A percentile compares a stretch with the other conserved stretches of the same genome.
phyloP scores from a whole-genome alignment of 2,797 vertebrate species.

The Euthynnus affinis region DNA sequence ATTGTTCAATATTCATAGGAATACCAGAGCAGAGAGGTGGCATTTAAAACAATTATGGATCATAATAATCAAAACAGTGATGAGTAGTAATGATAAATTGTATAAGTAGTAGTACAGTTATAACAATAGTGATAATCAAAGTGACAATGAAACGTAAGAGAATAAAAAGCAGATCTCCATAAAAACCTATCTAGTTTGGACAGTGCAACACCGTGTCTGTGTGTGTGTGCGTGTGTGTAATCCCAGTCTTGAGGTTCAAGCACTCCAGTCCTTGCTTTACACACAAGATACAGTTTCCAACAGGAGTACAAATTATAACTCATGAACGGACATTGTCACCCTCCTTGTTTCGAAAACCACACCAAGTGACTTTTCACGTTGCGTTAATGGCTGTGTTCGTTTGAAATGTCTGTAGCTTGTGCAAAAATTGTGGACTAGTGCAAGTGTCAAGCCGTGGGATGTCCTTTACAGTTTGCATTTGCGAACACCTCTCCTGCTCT shows the following conservation, averaged over 20 bases:
- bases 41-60: slow-evolving; percentile 86
- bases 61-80: slow-evolving; percentile 88
- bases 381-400: slow-evolving; percentile 76
- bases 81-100: slow-evolving; percentile 88
- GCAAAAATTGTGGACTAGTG: slow-evolving; percentile 87
- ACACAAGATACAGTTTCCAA: slow-evolving; percentile 85
- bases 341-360: slow-evolving; percentile 64
- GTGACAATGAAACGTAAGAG: slow-evolving; percentile 87
- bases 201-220: slow-evolving; percentile 86
- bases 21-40: slow-evolving; percentile 85
- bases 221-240: slow-evolving; percentile 68
- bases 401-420: slow-evolving; percentile 83
- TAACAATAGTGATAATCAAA: slow-evolving; percentile 90
- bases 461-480: slow-evolving; percentile 86
- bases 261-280: slow-evolving; percentile 83
- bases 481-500: slow-evolving; percentile 83
- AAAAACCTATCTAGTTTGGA: slow-evolving; percentile 86
- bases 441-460: slow-evolving; percentile 85
- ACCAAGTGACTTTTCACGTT: slow-evolving; percentile 72
- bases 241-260: slow-evolving; percentile 82
- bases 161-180: slow-evolving; percentile 88
- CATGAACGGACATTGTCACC: slow-evolving; percentile 64
- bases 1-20: slow-evolving; percentile 88
- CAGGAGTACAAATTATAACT: slow-evolving; percentile 74
- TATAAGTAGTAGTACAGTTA: slow-evolving; percentile 90